Percentiles rank a stretch among this genome's conserved stretches.
Evolutionary conservation across 2,113 vertebrate species (phyloP).

Genomic region (Ia io): DNA sequence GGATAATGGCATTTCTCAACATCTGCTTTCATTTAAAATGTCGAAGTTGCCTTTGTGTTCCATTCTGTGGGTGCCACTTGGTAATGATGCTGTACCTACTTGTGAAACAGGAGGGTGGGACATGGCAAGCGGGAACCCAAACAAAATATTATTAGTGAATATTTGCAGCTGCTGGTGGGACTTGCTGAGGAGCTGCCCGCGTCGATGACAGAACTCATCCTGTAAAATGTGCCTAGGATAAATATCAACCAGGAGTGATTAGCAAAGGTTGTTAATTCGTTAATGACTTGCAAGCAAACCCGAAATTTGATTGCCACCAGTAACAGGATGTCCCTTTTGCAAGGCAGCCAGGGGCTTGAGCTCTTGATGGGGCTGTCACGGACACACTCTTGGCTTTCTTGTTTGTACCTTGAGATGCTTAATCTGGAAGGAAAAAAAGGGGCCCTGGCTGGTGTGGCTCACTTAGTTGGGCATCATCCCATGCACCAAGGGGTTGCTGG

Average conservation of each 20-base stretch:
- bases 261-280: conserved; percentile 73
- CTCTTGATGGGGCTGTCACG: not conserved
- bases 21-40: conserved; percentile 74
- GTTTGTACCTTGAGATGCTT: conserved; percentile 22
- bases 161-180: conserved; percentile 91
- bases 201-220: conserved; percentile 84
- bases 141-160: conserved; percentile 88
- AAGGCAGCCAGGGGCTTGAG: conserved; percentile 33
- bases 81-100: conserved; percentile 64
- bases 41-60: conserved; percentile 51
- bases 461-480: not conserved
- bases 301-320: conserved; percentile 54
- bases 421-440: not conserved
- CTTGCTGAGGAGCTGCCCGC: conserved; percentile 79
- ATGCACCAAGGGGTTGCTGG: not conserved
- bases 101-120: conserved; percentile 74
- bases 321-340: conserved; percentile 51
- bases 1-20: conserved; percentile 64
- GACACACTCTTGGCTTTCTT: not conserved
- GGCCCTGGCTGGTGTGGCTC: not conserved
- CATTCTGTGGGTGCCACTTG: not conserved
- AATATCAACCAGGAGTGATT: conserved; percentile 73
- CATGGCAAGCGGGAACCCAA: conserved; percentile 81
- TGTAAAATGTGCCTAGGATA: conserved; percentile 67
- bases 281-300: conserved; percentile 58